Percentiles rank a stretch among this genome's conserved stretches.
phyloP scores from a whole-genome alignment of 2,113 vertebrate species.

The Dicentrarchus labrax region DNA sequence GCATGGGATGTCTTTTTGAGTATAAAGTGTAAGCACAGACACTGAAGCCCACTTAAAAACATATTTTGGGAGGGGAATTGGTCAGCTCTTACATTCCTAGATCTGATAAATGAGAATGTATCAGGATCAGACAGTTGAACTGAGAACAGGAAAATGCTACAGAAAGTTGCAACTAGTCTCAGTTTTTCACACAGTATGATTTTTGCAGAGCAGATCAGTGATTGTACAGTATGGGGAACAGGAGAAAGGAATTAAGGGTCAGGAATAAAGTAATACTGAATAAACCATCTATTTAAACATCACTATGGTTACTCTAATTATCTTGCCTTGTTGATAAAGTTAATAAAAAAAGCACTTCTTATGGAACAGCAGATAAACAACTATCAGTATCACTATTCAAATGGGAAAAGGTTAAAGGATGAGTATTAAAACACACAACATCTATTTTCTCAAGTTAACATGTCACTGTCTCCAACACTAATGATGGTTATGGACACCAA shows the following conservation, averaged over 20 bases:
- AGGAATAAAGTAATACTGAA: no score
- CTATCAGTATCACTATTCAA: background rate
- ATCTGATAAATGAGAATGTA: background rate
- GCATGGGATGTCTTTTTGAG: constrained; percentile 22
- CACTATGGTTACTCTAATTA: background rate
- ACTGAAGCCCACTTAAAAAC: constrained; percentile 24
- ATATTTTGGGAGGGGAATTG: background rate
- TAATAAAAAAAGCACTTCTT: background rate
- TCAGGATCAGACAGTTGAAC: background rate
- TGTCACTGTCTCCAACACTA: background rate
- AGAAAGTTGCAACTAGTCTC: background rate
- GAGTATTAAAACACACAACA: background rate
- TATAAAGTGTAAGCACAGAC: background rate
- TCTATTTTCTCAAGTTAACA: background rate
- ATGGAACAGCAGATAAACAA: background rate
- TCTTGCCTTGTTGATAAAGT: background rate
- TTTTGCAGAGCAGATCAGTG: background rate
- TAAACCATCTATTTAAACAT: background rate
- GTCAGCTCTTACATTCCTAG: background rate
- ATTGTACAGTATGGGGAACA: background rate
- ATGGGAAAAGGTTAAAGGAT: background rate
- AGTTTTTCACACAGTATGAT: background rate
- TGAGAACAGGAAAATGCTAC: background rate
- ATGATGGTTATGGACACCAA: background rate
- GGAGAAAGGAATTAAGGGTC: background rate